phyloP scores from a whole-genome alignment of 2,113 vertebrate genomes.

The Megatriorchis doriae region DNA sequence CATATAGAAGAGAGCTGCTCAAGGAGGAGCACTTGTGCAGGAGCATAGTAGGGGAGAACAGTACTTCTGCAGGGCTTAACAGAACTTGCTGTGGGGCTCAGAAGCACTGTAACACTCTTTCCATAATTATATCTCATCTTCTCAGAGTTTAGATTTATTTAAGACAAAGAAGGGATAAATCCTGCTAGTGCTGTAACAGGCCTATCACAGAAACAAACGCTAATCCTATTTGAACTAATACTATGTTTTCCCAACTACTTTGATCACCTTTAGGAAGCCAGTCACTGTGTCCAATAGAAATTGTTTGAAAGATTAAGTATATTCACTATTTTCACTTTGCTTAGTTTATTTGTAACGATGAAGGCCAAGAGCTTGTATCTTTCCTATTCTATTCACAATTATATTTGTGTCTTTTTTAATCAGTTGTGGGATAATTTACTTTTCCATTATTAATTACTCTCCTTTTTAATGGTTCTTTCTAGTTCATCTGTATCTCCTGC shows the following conservation, averaged over 20 bases:
- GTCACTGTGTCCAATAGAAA: neutral
- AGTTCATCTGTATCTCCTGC: neutral
- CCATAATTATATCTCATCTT: neutral
- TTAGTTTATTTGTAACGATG: neutral
- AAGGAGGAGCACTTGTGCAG: neutral
- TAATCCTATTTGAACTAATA: neutral
- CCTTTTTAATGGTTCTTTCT: neutral
- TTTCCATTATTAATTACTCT: neutral
- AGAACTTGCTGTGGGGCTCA: neutral
- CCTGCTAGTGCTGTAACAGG: neutral
- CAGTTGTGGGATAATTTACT: neutral
- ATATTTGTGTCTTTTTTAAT: neutral
- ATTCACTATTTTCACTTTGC: neutral
- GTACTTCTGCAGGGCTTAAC: neutral
- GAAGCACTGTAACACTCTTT: neutral
- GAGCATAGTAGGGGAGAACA: no score
- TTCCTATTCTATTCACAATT: neutral
- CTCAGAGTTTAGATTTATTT: neutral
- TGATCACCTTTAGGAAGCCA: neutral
- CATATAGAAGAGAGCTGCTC: neutral
- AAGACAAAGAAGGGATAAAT: neutral
- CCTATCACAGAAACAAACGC: neutral
- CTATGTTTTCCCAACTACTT: neutral
- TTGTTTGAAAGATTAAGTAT: neutral
- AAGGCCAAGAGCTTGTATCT: neutral